Conservation (phyloP, 2,113 vertebrate genomes). For the Scomber japonicus region DNA sequence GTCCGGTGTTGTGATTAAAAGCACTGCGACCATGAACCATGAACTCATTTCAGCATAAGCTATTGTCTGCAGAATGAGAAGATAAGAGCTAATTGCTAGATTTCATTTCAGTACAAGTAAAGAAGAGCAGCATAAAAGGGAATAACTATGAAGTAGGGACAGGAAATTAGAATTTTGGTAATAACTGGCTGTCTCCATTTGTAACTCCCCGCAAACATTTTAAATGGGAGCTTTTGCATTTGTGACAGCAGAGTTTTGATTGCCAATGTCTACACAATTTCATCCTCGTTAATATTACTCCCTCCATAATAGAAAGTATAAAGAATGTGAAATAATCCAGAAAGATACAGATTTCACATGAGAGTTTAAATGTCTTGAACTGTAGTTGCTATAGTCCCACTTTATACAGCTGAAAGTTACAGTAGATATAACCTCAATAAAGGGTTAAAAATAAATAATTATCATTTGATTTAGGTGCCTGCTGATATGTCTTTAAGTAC, state of each 20-base stretch:
- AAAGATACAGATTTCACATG: background rate
- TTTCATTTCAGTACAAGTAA: slow-evolving; percentile 65
- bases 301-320: background rate
- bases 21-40: slow-evolving; percentile 59
- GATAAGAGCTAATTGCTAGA: slow-evolving; percentile 75
- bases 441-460: background rate
- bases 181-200: slow-evolving; percentile 49
- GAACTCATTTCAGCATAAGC: slow-evolving; percentile 63
- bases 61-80: slow-evolving; percentile 66
- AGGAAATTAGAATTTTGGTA: slow-evolving; percentile 58
- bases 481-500: background rate
- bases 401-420: background rate
- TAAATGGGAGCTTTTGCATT: slow-evolving; percentile 36
- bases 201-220: slow-evolving; percentile 21
- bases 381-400: background rate
- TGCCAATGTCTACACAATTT: background rate
- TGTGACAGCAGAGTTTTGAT: slow-evolving; percentile 8
- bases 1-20: slow-evolving; percentile 77
- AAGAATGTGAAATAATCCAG: slow-evolving; percentile 10
- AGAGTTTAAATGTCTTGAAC: background rate
- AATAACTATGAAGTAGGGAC: slow-evolving; percentile 26
- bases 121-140: slow-evolving; percentile 10
- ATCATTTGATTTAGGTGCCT: background rate
- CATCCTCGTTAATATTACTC: background rate
- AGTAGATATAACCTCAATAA: background rate